Percentiles rank a stretch among this genome's conserved stretches.
Evolutionary conservation across 2,888 invertebrate genomes (phyloP).

Genomic region (Leptogaster cylindrica): DNA sequence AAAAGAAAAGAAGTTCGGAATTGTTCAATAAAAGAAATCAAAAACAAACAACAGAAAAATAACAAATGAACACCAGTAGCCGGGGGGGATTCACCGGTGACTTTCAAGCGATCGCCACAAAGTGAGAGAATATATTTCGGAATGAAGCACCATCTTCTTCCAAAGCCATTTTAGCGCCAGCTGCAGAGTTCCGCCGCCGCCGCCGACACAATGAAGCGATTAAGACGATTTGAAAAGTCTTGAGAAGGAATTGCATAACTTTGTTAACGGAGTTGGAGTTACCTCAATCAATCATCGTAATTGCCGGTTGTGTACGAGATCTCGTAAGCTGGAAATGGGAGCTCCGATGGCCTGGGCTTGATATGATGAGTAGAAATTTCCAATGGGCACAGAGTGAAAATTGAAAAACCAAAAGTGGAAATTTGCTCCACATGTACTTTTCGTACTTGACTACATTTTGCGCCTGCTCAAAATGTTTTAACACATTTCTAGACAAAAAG

Average conservation of each 20-base stretch:
- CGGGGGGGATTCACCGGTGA: neutral
- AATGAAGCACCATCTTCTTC: neutral
- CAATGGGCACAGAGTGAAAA: neutral
- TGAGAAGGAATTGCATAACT: constrained; percentile 40
- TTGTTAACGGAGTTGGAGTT: constrained; percentile 27
- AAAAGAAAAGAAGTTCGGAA: neutral
- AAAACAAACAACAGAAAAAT: constrained; percentile 5
- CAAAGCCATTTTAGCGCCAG: neutral
- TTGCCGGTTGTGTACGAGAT: constrained; percentile 29
- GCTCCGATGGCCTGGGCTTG: constrained; percentile 18
- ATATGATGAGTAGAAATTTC: neutral
- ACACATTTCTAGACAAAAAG: too few relatives aligned
- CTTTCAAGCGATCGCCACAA: neutral
- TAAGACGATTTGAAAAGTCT: constrained; percentile 36
- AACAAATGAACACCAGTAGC: constrained; percentile 18
- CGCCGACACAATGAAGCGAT: constrained; percentile 34
- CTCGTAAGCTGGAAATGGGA: neutral
- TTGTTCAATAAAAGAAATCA: neutral
- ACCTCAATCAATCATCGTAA: constrained; percentile 37
- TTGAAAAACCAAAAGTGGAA: constrained; percentile 25
- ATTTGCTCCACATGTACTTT: constrained; percentile 19
- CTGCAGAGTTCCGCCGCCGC: constrained; percentile 9
- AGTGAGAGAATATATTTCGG: constrained; percentile 29
- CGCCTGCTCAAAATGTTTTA: too few relatives aligned
- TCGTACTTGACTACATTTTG: constrained; percentile 12